Evolutionary conservation across 2,888 invertebrate genomes (phyloP).

Genomic region (Nipponacmea schrenckii): DNA sequence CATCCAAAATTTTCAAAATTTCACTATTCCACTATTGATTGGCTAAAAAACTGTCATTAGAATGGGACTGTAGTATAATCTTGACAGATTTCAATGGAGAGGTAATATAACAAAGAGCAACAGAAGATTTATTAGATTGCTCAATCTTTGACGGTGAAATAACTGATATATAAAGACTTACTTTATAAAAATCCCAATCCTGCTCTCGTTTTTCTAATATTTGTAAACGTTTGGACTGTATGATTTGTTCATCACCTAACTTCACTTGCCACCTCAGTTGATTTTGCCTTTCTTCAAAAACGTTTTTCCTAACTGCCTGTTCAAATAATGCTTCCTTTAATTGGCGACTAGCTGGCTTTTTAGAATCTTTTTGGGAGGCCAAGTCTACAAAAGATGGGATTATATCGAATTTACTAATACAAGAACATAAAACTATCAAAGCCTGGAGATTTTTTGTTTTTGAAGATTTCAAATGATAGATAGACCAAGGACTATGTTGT

Average conservation of each 20-base stretch:
- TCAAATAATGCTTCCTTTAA: slow-evolving; percentile 65
- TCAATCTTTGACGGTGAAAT: too few relatives aligned
- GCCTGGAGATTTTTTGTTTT: too few relatives aligned
- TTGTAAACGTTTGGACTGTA: slow-evolving; percentile 44
- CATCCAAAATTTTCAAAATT: too few relatives aligned
- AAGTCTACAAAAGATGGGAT: slow-evolving; percentile 44
- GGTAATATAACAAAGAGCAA: too few relatives aligned
- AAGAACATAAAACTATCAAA: too few relatives aligned
- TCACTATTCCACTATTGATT: too few relatives aligned
- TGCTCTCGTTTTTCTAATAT: slow-evolving; percentile 51
- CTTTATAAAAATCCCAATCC: slow-evolving; percentile 58
- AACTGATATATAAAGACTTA: slow-evolving; percentile 28
- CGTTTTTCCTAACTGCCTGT: slow-evolving; percentile 62
- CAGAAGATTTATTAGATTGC: too few relatives aligned
- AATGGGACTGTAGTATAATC: too few relatives aligned
- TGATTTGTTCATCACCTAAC: slow-evolving; percentile 61
- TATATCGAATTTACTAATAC: background rate
- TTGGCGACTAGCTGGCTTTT: slow-evolving; percentile 55
- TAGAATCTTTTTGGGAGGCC: slow-evolving; percentile 46
- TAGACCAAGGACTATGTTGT: too few relatives aligned
- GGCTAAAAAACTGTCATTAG: too few relatives aligned
- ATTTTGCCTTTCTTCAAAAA: slow-evolving; percentile 67
- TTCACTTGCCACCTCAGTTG: slow-evolving; percentile 67
- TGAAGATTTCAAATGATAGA: too few relatives aligned
- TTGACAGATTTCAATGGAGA: too few relatives aligned